Evolutionary conservation across 92 coral and sea anemone genomes (phyloP).

Genomic region (Epizoanthus scotinus): DNA sequence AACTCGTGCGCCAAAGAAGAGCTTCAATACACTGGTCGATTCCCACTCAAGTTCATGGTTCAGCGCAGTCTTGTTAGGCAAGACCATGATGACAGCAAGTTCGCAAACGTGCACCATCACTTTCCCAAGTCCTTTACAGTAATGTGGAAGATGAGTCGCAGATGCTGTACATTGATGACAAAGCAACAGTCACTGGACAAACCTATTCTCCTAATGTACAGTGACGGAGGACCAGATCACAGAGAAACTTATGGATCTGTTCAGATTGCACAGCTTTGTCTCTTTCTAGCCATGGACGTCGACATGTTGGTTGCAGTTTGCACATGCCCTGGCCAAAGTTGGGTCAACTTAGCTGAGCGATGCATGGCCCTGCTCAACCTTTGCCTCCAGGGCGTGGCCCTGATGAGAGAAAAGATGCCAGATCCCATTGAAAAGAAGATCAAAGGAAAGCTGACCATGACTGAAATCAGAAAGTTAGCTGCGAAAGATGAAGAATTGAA

Average conservation of each 20-base stretch:
- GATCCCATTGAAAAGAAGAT: too few species aligned
- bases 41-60: background rate
- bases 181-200: background rate
- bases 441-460: too few species aligned
- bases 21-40: background rate
- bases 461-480: too few species aligned
- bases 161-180: background rate
- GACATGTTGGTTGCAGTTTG: too few species aligned
- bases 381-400: too few species aligned
- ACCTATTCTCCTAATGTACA: conserved; percentile 3
- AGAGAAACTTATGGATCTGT: conserved; percentile 13
- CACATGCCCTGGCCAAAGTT: too few species aligned
- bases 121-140: conserved; percentile 8
- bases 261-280: conserved; percentile 2
- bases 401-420: too few species aligned
- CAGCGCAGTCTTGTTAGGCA: conserved; percentile 1
- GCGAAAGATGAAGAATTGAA: too few species aligned
- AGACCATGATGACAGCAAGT: background rate
- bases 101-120: background rate
- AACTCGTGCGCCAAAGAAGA: background rate
- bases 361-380: too few species aligned
- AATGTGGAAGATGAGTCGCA: conserved; percentile 9
- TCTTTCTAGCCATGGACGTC: too few species aligned
- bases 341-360: too few species aligned
- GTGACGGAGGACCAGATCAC: conserved; percentile 30